Evolutionary conservation across 2,888 invertebrate species (phyloP), one percentile per base, ranked within the genome.

Genomic region (Rhagophthalmus giganteus): DNA sequence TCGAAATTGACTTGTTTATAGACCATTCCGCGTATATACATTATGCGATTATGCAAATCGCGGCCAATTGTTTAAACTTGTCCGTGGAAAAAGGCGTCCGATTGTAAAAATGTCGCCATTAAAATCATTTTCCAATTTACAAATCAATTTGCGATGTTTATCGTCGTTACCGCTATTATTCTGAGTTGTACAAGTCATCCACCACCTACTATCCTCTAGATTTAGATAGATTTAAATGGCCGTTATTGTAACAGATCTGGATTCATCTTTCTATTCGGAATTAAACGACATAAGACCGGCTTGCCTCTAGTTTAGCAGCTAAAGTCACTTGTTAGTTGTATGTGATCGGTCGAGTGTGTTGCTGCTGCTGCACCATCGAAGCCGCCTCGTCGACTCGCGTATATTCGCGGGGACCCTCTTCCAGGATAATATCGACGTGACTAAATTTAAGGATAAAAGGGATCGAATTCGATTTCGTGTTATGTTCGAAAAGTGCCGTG

Each of bases 271-370:
- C 28, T 30, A 30, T 39, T 28, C 39, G 28, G 35, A n/a, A 45
- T 35, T 35, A 45, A 49, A 20, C 42, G 50, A 41, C 50, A 44
- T 49, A 41, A 50, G 38, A 44, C 37, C 31, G 35, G 31, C 30
- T 27, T 41, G 41, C 42, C 33, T 41, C 34, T 25, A 44, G 37
- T 42, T 12, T 24, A 33, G 33, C 24, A 10, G 15, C 27, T 47
- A 24, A 46, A 52, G 41, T 47, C 30, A 41, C 47, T 52, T 37
- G 27, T 51, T 53, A 53, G 53, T 53, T 35, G 47, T 27, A 41
- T 42, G 48, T 40, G 47, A 27, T 48, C 53, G 41, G 31, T 48
- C 38, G 42, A 27, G 12, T 16, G 44, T 37, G 53, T 13, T 30
- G 52, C 16, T 39, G 35, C 16, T 20, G 12, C 33, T 33, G 8